Evolutionary conservation across 2,888 invertebrate species (phyloP).

Genomic region (Orthosia cruda): DNA sequence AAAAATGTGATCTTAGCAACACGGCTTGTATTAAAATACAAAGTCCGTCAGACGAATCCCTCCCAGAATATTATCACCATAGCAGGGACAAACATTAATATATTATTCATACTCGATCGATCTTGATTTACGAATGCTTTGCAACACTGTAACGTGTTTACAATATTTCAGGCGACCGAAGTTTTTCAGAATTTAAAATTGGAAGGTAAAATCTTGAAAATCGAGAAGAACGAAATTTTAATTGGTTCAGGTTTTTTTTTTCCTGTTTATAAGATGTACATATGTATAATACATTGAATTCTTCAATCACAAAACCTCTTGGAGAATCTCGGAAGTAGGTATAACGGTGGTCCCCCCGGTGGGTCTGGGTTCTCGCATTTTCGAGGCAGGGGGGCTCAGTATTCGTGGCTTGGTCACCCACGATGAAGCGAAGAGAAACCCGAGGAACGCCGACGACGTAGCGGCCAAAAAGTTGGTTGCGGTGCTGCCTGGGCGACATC

Average conservation of each 20-base stretch:
- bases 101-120: conserved; percentile 73
- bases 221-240: not conserved
- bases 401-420: no score
- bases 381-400: no score
- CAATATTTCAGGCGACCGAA: conserved; percentile 20
- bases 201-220: not conserved
- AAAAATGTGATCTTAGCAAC: conserved; percentile 12
- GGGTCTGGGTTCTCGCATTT: no score
- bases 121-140: conserved; percentile 53
- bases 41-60: conserved; percentile 60
- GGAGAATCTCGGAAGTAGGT: no score
- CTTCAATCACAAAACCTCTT: no score
- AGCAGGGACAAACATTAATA: conserved; percentile 73
- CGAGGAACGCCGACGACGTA: no score
- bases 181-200: not conserved
- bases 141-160: conserved; percentile 34
- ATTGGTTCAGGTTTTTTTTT: not conserved
- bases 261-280: no score
- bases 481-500: no score
- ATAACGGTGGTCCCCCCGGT: no score
- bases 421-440: no score
- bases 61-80: conserved; percentile 65
- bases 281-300: no score
- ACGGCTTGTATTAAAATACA: conserved; percentile 27
- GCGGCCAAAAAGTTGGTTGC: no score